Evolutionary conservation across 2,797 vertebrate species (phyloP).

Genomic region (Danio aesculapii): DNA sequence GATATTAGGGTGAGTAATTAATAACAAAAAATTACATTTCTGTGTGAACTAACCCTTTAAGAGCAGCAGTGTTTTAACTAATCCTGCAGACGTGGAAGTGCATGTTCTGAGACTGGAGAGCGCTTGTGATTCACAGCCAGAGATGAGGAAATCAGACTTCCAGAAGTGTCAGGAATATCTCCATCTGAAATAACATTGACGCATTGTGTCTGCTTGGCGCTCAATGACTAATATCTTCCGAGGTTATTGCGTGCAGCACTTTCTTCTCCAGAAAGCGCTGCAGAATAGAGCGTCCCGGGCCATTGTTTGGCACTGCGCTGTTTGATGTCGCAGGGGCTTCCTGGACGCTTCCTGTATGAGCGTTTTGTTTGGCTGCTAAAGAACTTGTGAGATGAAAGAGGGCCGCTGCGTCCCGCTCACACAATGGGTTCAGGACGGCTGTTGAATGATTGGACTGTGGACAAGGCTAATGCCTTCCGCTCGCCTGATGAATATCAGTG

Average conservation of each 20-base stretch:
- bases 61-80: background rate
- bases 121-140: conserved; percentile 53
- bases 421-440: conserved; percentile 76
- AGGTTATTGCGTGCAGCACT: conserved; percentile 57
- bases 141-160: conserved; percentile 59
- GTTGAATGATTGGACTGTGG: conserved; percentile 80
- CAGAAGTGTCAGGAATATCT: conserved; percentile 52
- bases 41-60: background rate
- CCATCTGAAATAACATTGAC: conserved; percentile 65
- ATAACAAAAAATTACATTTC: too few species aligned
- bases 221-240: conserved; percentile 65
- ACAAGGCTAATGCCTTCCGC: conserved; percentile 75
- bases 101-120: conserved; percentile 50
- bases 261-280: conserved; percentile 56
- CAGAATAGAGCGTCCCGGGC: conserved; percentile 66
- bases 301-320: conserved; percentile 73
- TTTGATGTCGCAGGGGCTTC: conserved; percentile 82
- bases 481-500: conserved; percentile 73
- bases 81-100: conserved; percentile 2
- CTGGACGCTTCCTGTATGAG: conserved; percentile 77
- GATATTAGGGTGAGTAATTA: too few species aligned
- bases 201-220: conserved; percentile 57
- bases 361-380: conserved; percentile 80
- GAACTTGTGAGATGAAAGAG: conserved; percentile 84
- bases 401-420: conserved; percentile 66